A percentile compares a stretch with the other conserved stretches of the same genome.
Conservation (phyloP, 2,797 vertebrate species). For the Hippopotamyrus pictus region DNA sequence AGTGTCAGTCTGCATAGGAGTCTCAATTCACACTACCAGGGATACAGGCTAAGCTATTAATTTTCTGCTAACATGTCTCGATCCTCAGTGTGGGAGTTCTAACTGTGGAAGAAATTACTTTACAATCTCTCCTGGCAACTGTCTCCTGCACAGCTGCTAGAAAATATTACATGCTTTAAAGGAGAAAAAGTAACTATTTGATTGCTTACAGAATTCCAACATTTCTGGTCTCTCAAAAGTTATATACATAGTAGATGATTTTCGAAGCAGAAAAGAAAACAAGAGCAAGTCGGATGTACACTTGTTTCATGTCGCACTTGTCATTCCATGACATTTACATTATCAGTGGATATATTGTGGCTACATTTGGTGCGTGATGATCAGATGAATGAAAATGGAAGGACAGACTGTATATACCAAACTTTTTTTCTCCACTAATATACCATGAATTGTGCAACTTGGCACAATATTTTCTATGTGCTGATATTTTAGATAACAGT, state of each 20-base stretch:
- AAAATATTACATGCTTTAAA: conserved; percentile 35
- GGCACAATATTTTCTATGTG: conserved; percentile 42
- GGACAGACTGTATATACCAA: background rate
- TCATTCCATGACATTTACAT: background rate
- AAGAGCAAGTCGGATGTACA: background rate
- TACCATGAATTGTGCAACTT: conserved; percentile 24
- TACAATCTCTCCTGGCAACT: conserved; percentile 40
- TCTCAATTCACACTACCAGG: conserved; percentile 16
- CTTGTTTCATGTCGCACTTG: background rate
- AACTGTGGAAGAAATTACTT: conserved; percentile 44
- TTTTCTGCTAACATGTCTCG: conserved; percentile 32
- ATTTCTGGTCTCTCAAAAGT: conserved; percentile 18
- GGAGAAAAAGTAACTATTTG: conserved; percentile 25
- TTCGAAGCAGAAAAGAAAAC: conserved; percentile 14
- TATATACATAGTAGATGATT: conserved; percentile 29
- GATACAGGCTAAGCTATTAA: conserved; percentile 35
- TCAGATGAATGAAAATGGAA: background rate
- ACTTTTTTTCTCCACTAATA: background rate
- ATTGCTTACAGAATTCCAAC: conserved; percentile 30
- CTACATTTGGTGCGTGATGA: background rate
- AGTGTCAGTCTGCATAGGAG: background rate
- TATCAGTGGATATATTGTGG: background rate
- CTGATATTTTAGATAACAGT: conserved; percentile 42
- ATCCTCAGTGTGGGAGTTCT: conserved; percentile 36
- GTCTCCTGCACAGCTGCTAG: conserved; percentile 32